Percentiles rank a stretch among this genome's conserved stretches.
Evolutionary conservation across 2,888 invertebrate species (phyloP).

Genomic region (Agonopterix arenella): DNA sequence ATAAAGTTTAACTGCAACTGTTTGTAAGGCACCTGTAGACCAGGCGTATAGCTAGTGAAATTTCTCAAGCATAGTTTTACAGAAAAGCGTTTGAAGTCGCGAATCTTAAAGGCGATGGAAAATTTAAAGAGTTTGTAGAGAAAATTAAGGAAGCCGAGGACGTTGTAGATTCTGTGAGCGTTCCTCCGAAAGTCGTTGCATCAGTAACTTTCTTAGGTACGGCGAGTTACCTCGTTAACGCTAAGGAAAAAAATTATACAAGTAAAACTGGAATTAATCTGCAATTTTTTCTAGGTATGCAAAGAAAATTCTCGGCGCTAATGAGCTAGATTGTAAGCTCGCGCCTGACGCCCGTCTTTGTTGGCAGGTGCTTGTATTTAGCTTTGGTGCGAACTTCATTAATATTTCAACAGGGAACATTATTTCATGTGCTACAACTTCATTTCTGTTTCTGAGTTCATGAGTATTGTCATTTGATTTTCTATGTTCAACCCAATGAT

Average conservation of each 20-base stretch:
- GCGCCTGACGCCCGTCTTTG: conserved; percentile 34
- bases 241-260: conserved; percentile 50
- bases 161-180: conserved; percentile 40
- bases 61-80: conserved; percentile 35
- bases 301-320: conserved; percentile 48
- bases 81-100: conserved; percentile 34
- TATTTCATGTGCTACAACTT: conserved; percentile 2
- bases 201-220: conserved; percentile 60
- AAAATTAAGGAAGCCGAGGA: conserved; percentile 55
- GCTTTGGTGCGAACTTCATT: conserved; percentile 35
- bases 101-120: conserved; percentile 55
- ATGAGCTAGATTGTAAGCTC: conserved; percentile 59
- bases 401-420: conserved; percentile 21
- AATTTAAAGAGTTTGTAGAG: conserved; percentile 65
- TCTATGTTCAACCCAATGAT: background rate
- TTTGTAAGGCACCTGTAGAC: background rate
- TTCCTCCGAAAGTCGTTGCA: conserved; percentile 43
- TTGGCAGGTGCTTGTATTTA: conserved; percentile 39
- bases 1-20: conserved; percentile 13
- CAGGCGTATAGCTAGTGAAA: conserved; percentile 8
- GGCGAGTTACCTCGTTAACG: conserved; percentile 64
- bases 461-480: background rate
- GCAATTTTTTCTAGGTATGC: conserved; percentile 39
- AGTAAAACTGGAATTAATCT: conserved; percentile 57
- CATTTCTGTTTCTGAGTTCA: background rate